phyloP scores from a whole-genome alignment of 2,113 vertebrate species.

The Epinephelus cyanopodus region DNA sequence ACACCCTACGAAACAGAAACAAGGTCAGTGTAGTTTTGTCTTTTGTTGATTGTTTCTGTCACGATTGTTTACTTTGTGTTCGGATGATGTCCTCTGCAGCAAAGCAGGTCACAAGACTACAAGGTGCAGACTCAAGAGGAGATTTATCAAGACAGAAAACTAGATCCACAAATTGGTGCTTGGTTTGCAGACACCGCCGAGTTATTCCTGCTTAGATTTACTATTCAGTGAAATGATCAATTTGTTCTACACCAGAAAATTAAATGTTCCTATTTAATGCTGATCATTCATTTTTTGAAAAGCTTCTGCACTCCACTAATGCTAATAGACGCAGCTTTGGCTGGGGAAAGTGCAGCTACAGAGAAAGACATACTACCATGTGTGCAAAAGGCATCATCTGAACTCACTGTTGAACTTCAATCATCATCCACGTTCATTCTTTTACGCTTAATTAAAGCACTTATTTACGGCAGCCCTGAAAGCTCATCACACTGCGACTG shows the following conservation, averaged over 20 bases:
- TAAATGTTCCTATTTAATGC: neutral
- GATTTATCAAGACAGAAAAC: neutral
- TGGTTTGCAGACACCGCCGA: neutral
- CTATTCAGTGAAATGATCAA: too few relatives aligned
- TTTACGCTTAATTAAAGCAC: neutral
- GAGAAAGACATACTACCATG: neutral
- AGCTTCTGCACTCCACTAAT: neutral
- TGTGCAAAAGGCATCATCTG: slow-evolving; percentile 15
- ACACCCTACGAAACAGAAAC: neutral
- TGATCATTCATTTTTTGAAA: neutral
- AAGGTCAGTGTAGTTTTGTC: too few relatives aligned
- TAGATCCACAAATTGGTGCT: neutral
- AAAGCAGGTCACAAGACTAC: neutral
- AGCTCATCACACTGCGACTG: neutral
- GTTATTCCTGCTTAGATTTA: too few relatives aligned
- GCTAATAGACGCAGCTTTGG: neutral
- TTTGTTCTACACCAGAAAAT: neutral
- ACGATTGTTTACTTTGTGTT: neutral
- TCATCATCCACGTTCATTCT: neutral
- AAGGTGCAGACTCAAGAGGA: neutral
- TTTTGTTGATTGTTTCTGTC: neutral
- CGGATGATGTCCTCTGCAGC: neutral
- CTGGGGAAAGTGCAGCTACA: neutral
- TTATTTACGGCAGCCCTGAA: neutral
- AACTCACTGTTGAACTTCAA: neutral